Evolutionary conservation across 1,140 invertebrate species (phyloP).

Genomic region (Heliconius hewitsoni): DNA sequence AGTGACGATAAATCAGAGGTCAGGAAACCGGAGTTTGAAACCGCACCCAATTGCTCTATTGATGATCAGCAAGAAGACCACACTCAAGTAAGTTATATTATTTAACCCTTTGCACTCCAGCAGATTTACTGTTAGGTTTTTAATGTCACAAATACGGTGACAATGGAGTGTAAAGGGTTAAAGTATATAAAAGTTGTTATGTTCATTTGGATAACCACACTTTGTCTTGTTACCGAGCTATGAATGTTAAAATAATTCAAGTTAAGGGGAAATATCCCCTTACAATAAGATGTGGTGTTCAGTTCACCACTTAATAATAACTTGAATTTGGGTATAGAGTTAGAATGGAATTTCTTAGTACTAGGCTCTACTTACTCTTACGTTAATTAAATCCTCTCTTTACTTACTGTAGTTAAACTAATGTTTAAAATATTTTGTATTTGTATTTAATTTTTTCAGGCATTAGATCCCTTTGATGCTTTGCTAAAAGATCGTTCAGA

Average conservation of each 20-base stretch:
- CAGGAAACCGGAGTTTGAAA: constrained; percentile 71
- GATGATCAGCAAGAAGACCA: constrained; percentile 73
- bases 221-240: too few relatives aligned
- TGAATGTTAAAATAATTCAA: too few relatives aligned
- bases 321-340: too few relatives aligned
- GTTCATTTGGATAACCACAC: not conserved
- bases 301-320: too few relatives aligned
- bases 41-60: constrained; percentile 65
- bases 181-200: not conserved
- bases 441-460: constrained; percentile 48
- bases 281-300: too few relatives aligned
- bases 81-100: constrained; percentile 52
- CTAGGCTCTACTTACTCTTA: too few relatives aligned
- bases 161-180: too few relatives aligned
- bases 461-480: constrained; percentile 76
- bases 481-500: constrained; percentile 63
- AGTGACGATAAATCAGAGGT: constrained; percentile 51
- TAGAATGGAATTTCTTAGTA: too few relatives aligned
- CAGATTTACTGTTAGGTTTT: too few relatives aligned
- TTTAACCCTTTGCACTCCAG: not conserved
- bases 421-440: not conserved
- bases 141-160: too few relatives aligned
- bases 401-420: not conserved
- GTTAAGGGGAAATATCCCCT: too few relatives aligned
- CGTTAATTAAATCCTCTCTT: too few relatives aligned